Base-by-base conservation (phyloP, 2,113 vertebrate genomes). In the Nycticorax nycticorax region DNA sequence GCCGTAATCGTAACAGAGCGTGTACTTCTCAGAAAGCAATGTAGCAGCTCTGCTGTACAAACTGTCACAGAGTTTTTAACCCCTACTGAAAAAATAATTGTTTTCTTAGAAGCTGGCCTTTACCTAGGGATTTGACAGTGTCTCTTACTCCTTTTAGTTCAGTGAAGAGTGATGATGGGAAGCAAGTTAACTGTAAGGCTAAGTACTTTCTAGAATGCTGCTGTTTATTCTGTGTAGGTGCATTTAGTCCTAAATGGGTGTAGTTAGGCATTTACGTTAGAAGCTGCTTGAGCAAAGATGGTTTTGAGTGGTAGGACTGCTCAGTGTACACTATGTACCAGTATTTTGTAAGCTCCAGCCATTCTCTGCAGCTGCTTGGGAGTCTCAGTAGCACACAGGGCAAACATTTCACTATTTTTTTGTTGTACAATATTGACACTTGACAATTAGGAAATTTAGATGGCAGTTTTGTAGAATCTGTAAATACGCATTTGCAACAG, bases 1-100 rank as follows among this genome's bases (percentile, higher is more conserved):
- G 17, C 50, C 2, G 0, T 43, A 52, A 41, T 43, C 32, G 9
- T 30, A 77, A n/a, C 0, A 2, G 59, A 79, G 30, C 7, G 0
- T 8, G 10, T 79, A 16, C 57, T 79, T 81, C 68, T 48, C 45
- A 53, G 48, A 78, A 83, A 33, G 39, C 10, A 16, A 5, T 2
- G 8, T 28, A 63, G 47, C 41, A 45, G 12, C 35, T 87, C 16
- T 94, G 10, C n/a, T 50, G 18, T 33, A 21, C 52, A 45, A 59
- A 79, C 53, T 45, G 27, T 41, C 28, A 1, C 1, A 30, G 43
- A 27, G 22, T 13, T 86, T 83, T 77, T 85, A 82, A 85, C n/a
- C 14, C 32, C 23, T 30, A 10, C 4, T 12, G 43, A 75, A 74
- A 85, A 85, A 52, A 18, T 5, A 28, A 14, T 26, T 26, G 3